These are phyloP conservation scores for Heterodera schachtii DNA, from an alignment of 1,140 invertebrate species.

Conservation along the genomic window DNA sequence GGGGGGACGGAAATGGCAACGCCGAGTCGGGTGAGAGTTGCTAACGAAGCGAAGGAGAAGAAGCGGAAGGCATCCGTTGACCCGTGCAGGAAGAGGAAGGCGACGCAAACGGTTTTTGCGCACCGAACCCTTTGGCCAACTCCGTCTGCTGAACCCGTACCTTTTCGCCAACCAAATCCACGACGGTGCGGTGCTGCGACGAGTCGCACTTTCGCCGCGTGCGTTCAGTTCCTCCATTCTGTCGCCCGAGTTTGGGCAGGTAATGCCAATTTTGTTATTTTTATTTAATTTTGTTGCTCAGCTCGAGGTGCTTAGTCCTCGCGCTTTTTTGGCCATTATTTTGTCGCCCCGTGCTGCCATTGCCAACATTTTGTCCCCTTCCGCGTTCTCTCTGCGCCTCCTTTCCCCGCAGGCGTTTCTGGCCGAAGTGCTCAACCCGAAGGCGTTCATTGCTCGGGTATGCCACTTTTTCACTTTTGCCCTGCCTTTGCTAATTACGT, in stretches of 20 bases:
- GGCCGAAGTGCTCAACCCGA: slow-evolving; percentile 23
- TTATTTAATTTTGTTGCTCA: background rate
- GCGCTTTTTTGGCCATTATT: slow-evolving; percentile 23
- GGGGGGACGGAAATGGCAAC: background rate
- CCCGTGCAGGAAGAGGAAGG: background rate
- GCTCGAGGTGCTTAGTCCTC: slow-evolving; percentile 33
- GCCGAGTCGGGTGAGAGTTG: background rate
- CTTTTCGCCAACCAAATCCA: slow-evolving; percentile 28
- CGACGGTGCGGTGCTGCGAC: slow-evolving; percentile 25
- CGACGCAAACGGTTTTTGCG: slow-evolving; percentile 13
- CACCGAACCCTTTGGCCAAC: slow-evolving; percentile 13
- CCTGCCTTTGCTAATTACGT: no score
- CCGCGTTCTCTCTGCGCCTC: slow-evolving; percentile 5
- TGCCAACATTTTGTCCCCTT: slow-evolving; percentile 33
- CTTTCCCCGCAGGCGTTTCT: slow-evolving; percentile 32
- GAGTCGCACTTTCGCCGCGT: slow-evolving; percentile 30
- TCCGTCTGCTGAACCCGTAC: slow-evolving; percentile 13
- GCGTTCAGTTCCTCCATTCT: slow-evolving; percentile 31
- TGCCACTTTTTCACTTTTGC: background rate
- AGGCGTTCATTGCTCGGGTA: slow-evolving; percentile 13
- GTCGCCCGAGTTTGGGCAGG: slow-evolving; percentile 28
- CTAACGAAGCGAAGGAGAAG: background rate
- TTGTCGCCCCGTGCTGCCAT: slow-evolving; percentile 27
- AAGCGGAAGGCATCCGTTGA: no score
- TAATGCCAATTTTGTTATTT: slow-evolving; percentile 15